Evolutionary conservation across 1,140 invertebrate genomes (phyloP).

Genomic region (Drosophila melanica): DNA sequence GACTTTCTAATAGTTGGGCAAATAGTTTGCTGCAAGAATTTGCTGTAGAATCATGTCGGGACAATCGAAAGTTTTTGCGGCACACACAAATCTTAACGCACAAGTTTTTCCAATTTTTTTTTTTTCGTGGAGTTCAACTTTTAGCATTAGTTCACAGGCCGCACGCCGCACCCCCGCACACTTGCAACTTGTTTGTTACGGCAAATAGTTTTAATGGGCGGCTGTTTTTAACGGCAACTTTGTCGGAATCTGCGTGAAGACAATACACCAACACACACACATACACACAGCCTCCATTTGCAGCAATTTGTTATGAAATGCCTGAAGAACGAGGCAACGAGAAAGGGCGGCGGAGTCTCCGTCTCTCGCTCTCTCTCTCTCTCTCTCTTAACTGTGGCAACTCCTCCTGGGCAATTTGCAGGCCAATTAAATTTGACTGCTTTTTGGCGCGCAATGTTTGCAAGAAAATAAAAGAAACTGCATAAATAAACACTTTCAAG

Average conservation of each 20-base stretch:
- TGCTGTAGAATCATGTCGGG: conserved; percentile 45
- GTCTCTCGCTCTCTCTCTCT: conserved; percentile 7
- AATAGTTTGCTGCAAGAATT: conserved; percentile 53
- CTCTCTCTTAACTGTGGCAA: conserved; percentile 9
- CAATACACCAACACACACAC: conserved; percentile 11
- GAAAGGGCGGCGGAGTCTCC: not conserved
- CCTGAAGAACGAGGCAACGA: conserved; percentile 35
- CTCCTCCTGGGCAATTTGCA: conserved; percentile 65
- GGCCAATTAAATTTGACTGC: conserved; percentile 78
- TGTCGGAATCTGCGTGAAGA: conserved; percentile 29
- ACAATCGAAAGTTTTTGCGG: conserved; percentile 49
- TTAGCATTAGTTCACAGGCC: conserved; percentile 6
- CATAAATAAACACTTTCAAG: conserved; percentile 77
- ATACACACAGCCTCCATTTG: conserved; percentile 43
- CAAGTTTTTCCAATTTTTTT: conserved; percentile 36
- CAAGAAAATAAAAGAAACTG: conserved; percentile 45
- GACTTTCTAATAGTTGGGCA: conserved; percentile 69
- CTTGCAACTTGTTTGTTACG: conserved; percentile 62
- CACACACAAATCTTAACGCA: conserved; percentile 55
- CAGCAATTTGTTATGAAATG: conserved; percentile 74
- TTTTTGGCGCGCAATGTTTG: conserved; percentile 61
- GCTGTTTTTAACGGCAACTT: conserved; percentile 65
- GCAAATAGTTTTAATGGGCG: conserved; percentile 79
- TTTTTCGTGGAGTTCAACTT: not conserved
- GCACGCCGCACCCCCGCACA: not conserved